Base-by-base conservation (phyloP, 2,797 vertebrate genomes). In the Lagocephalus sceleratus region DNA sequence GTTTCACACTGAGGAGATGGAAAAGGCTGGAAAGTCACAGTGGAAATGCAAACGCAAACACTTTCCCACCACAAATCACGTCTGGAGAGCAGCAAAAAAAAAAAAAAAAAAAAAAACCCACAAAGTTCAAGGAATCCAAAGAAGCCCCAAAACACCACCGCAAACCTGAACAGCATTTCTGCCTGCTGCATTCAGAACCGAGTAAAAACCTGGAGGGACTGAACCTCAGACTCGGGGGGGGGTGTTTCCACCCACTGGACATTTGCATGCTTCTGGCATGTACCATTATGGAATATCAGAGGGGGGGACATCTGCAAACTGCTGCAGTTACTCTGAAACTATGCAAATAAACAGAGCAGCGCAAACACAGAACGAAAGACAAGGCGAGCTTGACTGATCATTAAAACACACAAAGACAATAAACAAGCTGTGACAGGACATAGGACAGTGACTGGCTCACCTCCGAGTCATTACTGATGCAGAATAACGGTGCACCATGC, bases 391-490 rank as follows among this genome's bases (percentile, higher is more conserved):
- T 48, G 51, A 75, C 69, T 39, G 32, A 48, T 68, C 58, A 71
- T 29, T 74, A 75, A 65, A 63, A 84, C 84, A 88, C 83, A 90
- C 86, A 91, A 68, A 78, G 84, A 88, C 76, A 87, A 86, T 86
- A 86, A 79, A 88, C 7, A 79, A 90, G 85, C 81, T 68, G 85
- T 88, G 89, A 88, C 84, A 69, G 87, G 82, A 91, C 86, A 90
- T 77, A 89, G 85, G 88, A 91, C 90, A 87, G 83, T 79, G 87
- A 77, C 68, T 74, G 74, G 78, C 54, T 64, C 26, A 53, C 71
- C 52, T 49, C 14, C 16, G 16, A 58, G 10, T 47, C 7, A 53
- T 38, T 57, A 5, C 48, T n/a, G 22, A 48, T 12, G 35, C 53
- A 45, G 2, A 56, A 50, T 52, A 48, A 68, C 5, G 41, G 58